Base-by-base conservation (phyloP, 2,888 invertebrate species). In the Aleiodes testaceus region DNA sequence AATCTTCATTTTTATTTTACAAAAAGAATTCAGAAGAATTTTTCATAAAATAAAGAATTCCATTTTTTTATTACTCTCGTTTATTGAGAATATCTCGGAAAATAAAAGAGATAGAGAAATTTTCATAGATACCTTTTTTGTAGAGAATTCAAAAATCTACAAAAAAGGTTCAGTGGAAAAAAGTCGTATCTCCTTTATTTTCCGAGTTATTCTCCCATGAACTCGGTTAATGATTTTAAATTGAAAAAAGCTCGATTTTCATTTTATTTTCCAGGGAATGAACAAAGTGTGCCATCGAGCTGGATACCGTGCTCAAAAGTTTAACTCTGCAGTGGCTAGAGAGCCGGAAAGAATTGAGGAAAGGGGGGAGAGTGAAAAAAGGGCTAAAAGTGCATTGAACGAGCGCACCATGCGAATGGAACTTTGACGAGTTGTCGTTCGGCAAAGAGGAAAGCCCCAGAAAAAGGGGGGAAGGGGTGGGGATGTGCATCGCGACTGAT, bases 401-500 rank as follows among this genome's bases (percentile, higher is more conserved):
- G 63, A 36, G 11, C 18, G 63, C 52, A 18, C 22, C 63, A 50
- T 30, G 63, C 50, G 50, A 44, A 52, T 42, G 52, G 42, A 69
- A 63, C 63, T 64, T 64, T 63, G 64, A 69, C 63, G 64, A 64
- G 64, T 69, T 61, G 42, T 69, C 64, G 44, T 64, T 69, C 63
- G 6, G 59, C n/a, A 68, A 53, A 22, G 26, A 44, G 14, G 6
- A 22, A n/a, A n/a, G n/a, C n/a, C n/a, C n/a, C n/a, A n/a, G 18
- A 16, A 16, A 11, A 26, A 26, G 26, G 14, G 18, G 16, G 12
- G 59, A 30, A 30, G 14, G 36, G 26, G 66, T 1, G 52, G 20
- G 18, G 9, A 45, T 22, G 61, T 52, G 52, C 44, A 61, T 11
- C n/a, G 36, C 59, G 49, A 14, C 14, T 16, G 71, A 50, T 67